phyloP scores from a whole-genome alignment of 2,797 vertebrate species.

The Vultur gryphus region DNA sequence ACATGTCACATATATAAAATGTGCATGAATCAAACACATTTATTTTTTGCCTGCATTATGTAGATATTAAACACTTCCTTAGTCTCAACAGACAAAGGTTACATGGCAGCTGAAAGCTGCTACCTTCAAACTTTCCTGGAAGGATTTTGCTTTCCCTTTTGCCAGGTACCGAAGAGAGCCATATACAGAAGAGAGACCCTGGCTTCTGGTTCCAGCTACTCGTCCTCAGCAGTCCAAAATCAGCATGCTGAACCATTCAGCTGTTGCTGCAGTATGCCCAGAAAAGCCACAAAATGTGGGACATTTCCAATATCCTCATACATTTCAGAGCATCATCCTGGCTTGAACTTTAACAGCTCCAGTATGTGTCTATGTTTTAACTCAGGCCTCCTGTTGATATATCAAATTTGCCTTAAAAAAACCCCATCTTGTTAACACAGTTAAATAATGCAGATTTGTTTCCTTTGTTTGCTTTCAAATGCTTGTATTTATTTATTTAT shows the following conservation, averaged over 20 bases:
- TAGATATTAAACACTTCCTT: neutral
- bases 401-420: neutral
- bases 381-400: neutral
- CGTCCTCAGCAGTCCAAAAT: slow-evolving; percentile 3
- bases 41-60: neutral
- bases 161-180: neutral
- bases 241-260: slow-evolving; percentile 20
- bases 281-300: neutral
- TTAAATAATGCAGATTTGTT: neutral
- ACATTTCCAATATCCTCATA: neutral
- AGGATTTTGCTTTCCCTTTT: neutral
- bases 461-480: neutral
- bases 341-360: neutral
- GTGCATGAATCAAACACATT: neutral
- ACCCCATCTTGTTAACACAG: neutral
- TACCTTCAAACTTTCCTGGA: neutral
- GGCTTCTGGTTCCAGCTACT: neutral
- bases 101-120: neutral
- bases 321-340: neutral
- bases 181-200: neutral
- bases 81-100: neutral
- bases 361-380: neutral
- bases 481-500: neutral
- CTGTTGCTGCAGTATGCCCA: slow-evolving; percentile 32
- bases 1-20: neutral